phyloP scores from a whole-genome alignment of 30 jellyfish, hydroid and myxozoan species.

The Cassiopea xamachana region DNA sequence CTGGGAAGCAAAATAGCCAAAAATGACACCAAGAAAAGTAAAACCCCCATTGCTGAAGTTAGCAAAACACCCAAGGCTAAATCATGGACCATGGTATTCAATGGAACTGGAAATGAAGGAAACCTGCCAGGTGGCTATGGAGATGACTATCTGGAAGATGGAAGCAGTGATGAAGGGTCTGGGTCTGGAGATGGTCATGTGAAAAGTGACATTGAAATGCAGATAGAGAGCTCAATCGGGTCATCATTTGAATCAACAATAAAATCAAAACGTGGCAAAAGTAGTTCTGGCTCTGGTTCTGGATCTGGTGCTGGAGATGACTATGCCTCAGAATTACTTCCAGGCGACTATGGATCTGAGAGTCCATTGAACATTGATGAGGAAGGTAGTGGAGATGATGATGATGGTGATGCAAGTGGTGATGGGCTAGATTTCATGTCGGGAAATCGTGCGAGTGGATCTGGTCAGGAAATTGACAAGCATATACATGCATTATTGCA shows the following conservation, averaged over 20 bases:
- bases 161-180: conserved; percentile 56
- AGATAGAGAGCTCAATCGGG: conserved; percentile 96
- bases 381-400: conserved; percentile 79
- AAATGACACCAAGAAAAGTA: conserved; percentile 60
- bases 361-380: conserved; percentile 77
- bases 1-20: conserved; percentile 30
- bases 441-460: conserved; percentile 78
- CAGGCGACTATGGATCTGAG: conserved; percentile 92
- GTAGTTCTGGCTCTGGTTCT: conserved; percentile 58
- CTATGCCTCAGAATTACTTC: conserved; percentile 69
- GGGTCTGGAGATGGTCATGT: conserved; percentile 77
- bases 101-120: conserved; percentile 80
- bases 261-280: conserved; percentile 46
- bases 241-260: conserved; percentile 94
- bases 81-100: conserved; percentile 87
- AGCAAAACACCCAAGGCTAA: conserved; percentile 50
- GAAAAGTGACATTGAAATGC: conserved; percentile 87
- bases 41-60: conserved; percentile 18
- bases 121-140: conserved; percentile 96
- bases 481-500: conserved; percentile 67
- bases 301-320: conserved; percentile 88
- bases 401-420: conserved; percentile 48
- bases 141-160: conserved; percentile 74
- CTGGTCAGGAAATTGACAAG: conserved; percentile 58
- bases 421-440: conserved; percentile 76